Conservation (phyloP, 2,888 invertebrate genomes). For the Phengaris alcon region DNA sequence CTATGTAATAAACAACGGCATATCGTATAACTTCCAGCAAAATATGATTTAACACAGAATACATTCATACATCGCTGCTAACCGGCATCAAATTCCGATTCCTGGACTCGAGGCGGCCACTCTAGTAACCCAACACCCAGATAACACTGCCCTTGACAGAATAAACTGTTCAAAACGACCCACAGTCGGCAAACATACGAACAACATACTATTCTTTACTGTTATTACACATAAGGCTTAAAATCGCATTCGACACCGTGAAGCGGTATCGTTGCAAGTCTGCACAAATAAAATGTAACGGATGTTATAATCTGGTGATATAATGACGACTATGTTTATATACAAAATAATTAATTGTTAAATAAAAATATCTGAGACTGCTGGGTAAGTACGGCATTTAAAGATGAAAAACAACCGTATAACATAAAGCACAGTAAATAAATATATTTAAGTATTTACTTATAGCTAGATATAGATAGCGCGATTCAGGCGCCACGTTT, state of each 20-base stretch:
- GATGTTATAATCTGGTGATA: slow-evolving; percentile 60
- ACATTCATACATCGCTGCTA: slow-evolving; percentile 35
- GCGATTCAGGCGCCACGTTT: no score
- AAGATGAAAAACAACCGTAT: no score
- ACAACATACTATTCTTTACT: slow-evolving; percentile 36
- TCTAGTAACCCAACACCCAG: slow-evolving; percentile 65
- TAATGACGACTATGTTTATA: slow-evolving; percentile 47
- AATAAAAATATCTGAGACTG: neutral
- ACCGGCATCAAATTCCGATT: slow-evolving; percentile 45
- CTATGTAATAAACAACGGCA: neutral
- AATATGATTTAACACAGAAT: slow-evolving; percentile 27
- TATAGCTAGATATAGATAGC: no score
- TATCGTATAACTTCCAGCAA: neutral
- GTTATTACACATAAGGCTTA: slow-evolving; percentile 38
- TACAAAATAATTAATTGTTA: neutral
- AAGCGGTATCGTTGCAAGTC: slow-evolving; percentile 35
- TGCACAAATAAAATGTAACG: slow-evolving; percentile 48
- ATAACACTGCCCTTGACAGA: slow-evolving; percentile 63
- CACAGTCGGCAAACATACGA: slow-evolving; percentile 29
- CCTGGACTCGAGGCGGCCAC: slow-evolving; percentile 56
- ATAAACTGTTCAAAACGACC: slow-evolving; percentile 40
- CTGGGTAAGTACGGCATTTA: no score
- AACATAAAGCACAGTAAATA: no score
- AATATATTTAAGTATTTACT: no score
- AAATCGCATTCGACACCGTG: slow-evolving; percentile 30